Evolutionary conservation across 2,113 vertebrate species (phyloP).

Genomic region (Oncorhynchus clarkii): DNA sequence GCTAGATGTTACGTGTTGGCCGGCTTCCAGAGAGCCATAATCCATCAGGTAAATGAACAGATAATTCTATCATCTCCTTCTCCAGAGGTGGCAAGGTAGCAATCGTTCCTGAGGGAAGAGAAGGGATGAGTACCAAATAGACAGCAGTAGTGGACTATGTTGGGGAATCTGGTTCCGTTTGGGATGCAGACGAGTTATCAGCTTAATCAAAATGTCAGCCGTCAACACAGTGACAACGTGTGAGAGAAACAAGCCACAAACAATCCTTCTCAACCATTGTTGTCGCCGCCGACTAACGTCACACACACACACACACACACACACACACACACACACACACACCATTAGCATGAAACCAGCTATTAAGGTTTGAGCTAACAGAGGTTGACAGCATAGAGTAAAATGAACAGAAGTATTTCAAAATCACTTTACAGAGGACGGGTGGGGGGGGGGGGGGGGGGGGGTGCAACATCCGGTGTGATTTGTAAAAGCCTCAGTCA

Average conservation of each 20-base stretch:
- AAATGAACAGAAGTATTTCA: constrained; percentile 51
- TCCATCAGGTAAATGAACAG: constrained; percentile 49
- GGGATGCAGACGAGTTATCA: constrained; percentile 30
- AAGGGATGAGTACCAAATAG: background rate
- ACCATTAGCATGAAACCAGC: constrained; percentile 30
- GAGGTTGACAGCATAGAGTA: constrained; percentile 48
- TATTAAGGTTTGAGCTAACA: constrained; percentile 42
- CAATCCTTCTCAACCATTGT: constrained; percentile 43
- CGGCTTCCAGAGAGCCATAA: constrained; percentile 16
- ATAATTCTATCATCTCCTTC: constrained; percentile 55
- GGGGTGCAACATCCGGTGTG: constrained; percentile 18
- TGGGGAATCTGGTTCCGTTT: too few relatives aligned
- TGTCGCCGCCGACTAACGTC: background rate
- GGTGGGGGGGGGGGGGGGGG: background rate
- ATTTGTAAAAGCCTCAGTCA: constrained; percentile 52
- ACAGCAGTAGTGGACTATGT: background rate
- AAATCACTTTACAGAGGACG: constrained; percentile 44
- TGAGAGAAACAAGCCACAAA: constrained; percentile 34
- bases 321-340: too few relatives aligned
- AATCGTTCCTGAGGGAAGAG: constrained; percentile 26
- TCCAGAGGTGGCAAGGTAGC: constrained; percentile 30
- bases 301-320: too few relatives aligned
- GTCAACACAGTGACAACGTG: constrained; percentile 21
- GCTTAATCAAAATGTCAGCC: constrained; percentile 49
- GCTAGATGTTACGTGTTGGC: constrained; percentile 32